Evolutionary conservation across 92 coral and sea anemone genomes (phyloP).

Genomic region (Galaxea fascicularis): DNA sequence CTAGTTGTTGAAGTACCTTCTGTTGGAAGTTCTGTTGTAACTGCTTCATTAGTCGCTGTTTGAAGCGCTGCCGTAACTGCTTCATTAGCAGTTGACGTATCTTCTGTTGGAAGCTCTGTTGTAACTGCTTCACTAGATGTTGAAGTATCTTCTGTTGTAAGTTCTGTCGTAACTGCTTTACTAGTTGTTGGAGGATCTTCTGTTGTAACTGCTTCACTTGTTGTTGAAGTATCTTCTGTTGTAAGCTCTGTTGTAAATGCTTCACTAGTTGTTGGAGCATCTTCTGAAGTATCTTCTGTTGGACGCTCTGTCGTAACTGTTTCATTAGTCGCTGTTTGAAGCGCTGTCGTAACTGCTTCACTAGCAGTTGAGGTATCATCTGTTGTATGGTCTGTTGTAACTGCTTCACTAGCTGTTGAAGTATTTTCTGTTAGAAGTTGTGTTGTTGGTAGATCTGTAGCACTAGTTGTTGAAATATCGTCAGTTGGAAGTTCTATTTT

Average conservation of each 20-base stretch:
- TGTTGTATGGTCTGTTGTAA: neutral
- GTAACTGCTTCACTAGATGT: neutral
- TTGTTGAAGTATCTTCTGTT: neutral
- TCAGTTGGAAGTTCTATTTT: constrained; percentile 13
- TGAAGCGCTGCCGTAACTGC: neutral
- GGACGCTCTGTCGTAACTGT: neutral
- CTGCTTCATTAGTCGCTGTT: neutral
- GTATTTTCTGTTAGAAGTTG: constrained; percentile 4
- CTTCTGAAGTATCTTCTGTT: constrained; percentile 22
- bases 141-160: neutral
- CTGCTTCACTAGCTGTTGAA: constrained; percentile 15
- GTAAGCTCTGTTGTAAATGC: neutral
- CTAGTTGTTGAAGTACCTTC: neutral
- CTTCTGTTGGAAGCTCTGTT: neutral
- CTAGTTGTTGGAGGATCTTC: neutral
- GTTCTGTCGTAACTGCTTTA: neutral
- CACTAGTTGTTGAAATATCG: neutral
- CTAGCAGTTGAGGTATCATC: neutral
- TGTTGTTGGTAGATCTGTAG: neutral
- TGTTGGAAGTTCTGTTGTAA: neutral
- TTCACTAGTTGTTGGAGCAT: constrained; percentile 33
- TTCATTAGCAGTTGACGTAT: neutral
- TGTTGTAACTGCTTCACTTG: neutral
- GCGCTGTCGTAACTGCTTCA: neutral
- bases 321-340: neutral